phyloP scores from a whole-genome alignment of 1,140 invertebrate genomes.

The Mizuhopecten yessoensis region DNA sequence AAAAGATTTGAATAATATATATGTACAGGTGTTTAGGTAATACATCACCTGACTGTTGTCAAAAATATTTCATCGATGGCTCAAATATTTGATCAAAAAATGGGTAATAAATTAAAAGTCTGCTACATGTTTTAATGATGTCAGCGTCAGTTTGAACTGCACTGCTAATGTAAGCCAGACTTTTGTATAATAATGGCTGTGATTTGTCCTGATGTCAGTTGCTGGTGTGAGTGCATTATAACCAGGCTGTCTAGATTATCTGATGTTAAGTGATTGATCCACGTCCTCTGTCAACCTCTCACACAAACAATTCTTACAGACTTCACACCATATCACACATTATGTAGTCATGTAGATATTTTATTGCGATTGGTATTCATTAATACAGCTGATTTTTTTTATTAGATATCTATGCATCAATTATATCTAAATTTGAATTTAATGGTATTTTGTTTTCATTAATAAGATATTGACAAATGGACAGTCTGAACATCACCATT shows the following conservation, averaged over 20 bases:
- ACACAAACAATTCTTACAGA: no score
- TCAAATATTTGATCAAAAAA: neutral
- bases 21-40: neutral
- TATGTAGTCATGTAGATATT: no score
- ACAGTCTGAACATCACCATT: neutral
- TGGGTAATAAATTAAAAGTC: neutral
- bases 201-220: no score
- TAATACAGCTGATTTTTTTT: neutral
- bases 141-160: neutral
- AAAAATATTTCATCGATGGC: constrained; percentile 1
- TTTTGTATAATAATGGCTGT: neutral
- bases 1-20: neutral
- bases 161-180: neutral
- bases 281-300: no score
- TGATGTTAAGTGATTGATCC: no score
- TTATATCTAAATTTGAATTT: neutral
- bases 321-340: neutral
- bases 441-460: neutral
- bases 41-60: neutral
- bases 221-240: no score
- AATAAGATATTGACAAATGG: neutral
- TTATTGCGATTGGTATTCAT: neutral
- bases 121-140: neutral
- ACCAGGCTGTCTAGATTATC: no score
- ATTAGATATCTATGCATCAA: neutral